Evolutionary conservation across 2,797 vertebrate species (phyloP).

Genomic region (Poecile montanus): DNA sequence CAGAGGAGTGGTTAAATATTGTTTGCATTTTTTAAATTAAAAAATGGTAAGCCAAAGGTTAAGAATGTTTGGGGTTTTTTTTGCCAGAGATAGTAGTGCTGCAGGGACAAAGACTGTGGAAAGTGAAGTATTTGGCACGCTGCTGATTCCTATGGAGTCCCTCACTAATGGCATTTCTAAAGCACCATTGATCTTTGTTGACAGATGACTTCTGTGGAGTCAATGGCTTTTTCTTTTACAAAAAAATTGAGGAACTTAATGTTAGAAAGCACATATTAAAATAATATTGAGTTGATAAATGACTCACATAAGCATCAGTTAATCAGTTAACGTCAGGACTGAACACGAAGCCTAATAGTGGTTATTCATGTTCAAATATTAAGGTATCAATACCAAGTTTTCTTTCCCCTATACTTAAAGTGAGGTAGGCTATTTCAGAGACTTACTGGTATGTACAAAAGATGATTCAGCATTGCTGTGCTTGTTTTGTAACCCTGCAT

Average conservation of each 20-base stretch:
- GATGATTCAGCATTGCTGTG: neutral
- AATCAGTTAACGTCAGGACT: neutral
- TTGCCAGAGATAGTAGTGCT: neutral
- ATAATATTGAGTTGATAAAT: neutral
- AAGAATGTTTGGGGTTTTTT: neutral
- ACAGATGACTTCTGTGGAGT: neutral
- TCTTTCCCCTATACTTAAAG: neutral
- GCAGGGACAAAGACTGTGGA: neutral
- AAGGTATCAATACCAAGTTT: neutral
- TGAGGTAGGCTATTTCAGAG: neutral
- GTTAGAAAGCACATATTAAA: neutral
- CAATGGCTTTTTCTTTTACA: neutral
- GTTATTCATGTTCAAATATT: neutral
- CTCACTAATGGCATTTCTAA: neutral
- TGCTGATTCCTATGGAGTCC: neutral
- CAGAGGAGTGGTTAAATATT: neutral
- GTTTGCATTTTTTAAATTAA: neutral
- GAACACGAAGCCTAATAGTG: neutral
- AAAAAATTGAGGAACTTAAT: neutral
- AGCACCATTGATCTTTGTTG: neutral
- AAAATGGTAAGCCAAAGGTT: neutral
- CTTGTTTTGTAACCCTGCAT: neutral
- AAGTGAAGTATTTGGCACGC: neutral
- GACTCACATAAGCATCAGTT: neutral
- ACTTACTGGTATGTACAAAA: neutral